A percentile compares a stretch with the other conserved stretches of the same genome.
Evolutionary conservation across 2,113 vertebrate species (phyloP).

Genomic region (Onychorhynchus coronatus): DNA sequence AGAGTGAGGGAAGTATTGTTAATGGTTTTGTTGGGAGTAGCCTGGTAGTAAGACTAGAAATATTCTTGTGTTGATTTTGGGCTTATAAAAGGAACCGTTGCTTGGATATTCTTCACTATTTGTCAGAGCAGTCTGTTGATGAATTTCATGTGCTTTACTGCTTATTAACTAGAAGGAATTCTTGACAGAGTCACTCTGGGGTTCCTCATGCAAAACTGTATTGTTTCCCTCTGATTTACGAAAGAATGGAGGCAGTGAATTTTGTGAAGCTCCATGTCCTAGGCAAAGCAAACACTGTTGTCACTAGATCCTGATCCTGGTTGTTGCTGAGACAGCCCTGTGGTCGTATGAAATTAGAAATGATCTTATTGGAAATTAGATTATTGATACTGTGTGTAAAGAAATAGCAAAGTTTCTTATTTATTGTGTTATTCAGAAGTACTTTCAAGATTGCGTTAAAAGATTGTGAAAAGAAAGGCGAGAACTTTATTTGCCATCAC

Average conservation of each 20-base stretch:
- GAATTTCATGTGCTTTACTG: not conserved
- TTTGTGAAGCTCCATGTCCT: not conserved
- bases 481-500: not conserved
- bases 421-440: not conserved
- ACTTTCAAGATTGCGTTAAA: not conserved
- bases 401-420: not conserved
- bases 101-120: not conserved
- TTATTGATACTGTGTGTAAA: not conserved
- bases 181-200: too few species aligned
- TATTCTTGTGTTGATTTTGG: not conserved
- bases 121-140: not conserved
- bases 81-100: not conserved
- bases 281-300: not conserved
- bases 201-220: not conserved
- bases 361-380: not conserved
- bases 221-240: not conserved
- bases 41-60: not conserved
- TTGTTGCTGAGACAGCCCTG: not conserved
- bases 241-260: not conserved
- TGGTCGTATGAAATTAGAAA: not conserved
- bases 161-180: not conserved
- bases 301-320: not conserved
- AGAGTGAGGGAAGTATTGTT: not conserved
- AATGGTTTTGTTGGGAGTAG: not conserved
- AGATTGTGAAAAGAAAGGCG: not conserved